phyloP scores from a whole-genome alignment of 53 echinoderm and acorn worm species.

The Hippasteria phrygiana region DNA sequence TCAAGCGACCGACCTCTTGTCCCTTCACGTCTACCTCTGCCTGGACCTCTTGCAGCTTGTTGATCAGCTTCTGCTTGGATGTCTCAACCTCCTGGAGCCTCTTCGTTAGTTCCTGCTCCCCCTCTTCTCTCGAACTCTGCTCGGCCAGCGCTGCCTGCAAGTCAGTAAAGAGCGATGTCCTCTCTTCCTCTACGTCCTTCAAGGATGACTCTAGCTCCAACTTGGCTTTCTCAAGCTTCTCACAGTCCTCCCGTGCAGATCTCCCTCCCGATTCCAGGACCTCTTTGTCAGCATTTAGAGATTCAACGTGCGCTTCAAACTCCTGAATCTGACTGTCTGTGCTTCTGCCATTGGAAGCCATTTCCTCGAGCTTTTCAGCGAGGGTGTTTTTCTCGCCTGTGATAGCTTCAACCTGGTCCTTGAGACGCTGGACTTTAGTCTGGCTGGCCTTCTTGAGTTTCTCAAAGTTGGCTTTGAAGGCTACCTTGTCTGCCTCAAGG shows the following conservation, averaged over 20 bases:
- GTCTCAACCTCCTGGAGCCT: conserved; percentile 73
- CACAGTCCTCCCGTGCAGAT: not conserved
- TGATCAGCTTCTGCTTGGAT: conserved; percentile 78
- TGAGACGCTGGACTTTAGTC: conserved; percentile 78
- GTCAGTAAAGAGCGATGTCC: conserved; percentile 73
- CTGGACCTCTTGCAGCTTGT: conserved; percentile 69
- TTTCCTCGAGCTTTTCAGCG: conserved; percentile 11
- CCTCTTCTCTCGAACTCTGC: conserved; percentile 44
- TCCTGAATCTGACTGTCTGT: conserved; percentile 8
- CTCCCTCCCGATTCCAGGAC: conserved; percentile 9
- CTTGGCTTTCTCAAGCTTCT: conserved; percentile 56
- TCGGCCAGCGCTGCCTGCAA: conserved; percentile 74
- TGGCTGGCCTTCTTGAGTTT: conserved; percentile 87
- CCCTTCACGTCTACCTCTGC: conserved; percentile 76
- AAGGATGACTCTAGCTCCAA: conserved; percentile 55
- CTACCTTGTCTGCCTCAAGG: conserved; percentile 74
- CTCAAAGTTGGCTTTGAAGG: conserved; percentile 92
- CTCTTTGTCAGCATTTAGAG: conserved; percentile 20
- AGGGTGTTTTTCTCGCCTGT: conserved; percentile 39
- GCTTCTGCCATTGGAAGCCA: conserved; percentile 12
- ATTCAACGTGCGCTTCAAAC: conserved; percentile 8
- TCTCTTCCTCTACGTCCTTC: conserved; percentile 64
- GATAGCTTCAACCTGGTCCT: conserved; percentile 74
- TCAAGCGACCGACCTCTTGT: conserved; percentile 27
- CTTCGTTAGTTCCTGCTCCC: conserved; percentile 54